Base-by-base conservation (phyloP, 2,113 vertebrate species). In the Rattus rattus region DNA sequence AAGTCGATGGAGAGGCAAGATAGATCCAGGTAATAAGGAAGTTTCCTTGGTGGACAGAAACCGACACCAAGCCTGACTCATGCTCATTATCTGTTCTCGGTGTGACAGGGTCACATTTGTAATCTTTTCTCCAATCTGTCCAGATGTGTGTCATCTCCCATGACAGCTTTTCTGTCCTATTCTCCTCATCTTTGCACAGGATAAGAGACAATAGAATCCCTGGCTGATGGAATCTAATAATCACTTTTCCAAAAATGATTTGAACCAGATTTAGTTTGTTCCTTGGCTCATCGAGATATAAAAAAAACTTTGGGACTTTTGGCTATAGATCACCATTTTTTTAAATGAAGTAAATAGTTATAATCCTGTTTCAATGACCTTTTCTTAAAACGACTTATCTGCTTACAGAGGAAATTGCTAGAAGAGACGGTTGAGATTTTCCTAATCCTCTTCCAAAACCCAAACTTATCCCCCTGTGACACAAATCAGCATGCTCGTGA, bases 331-430 rank as follows among this genome's bases (percentile, higher is more conserved):
- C 12, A 67, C 9, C 77, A 39, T 43, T 84, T 94, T 87, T 88
- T 86, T 36, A 49, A 49, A 63, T 65, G 77, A 77, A 94, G 36
- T 30, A 94, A 94, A 92, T 88, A 7, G 1, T 76, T 96, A 54
- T 90, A 73, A 94, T 94, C 81, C 26, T n/a, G 61, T 94, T 94
- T 96, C 61, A 90, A 47, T 95, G 91, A 87, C 85, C 86, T 95
- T 90, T 90, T 43, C 75, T 75, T 84, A 93, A 87, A 73, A 17
- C 17, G 73, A 36, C 67, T 90, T 96, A 90, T 92, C 73, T 92
- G n/a, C 75, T 92, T 88, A 84, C 16, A 69, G 84, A 65, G 81
- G 43, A 88, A 97, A 88, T 92, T 88, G 54, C 36, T 88, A 54
- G 70, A 92, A 88, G 7, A 87, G 28, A 96, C 43, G 69, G 26